These are phyloP conservation scores for Drosophila parthenogenetica DNA, from an alignment of 2,888 invertebrate species.

Conservation along the genomic window DNA sequence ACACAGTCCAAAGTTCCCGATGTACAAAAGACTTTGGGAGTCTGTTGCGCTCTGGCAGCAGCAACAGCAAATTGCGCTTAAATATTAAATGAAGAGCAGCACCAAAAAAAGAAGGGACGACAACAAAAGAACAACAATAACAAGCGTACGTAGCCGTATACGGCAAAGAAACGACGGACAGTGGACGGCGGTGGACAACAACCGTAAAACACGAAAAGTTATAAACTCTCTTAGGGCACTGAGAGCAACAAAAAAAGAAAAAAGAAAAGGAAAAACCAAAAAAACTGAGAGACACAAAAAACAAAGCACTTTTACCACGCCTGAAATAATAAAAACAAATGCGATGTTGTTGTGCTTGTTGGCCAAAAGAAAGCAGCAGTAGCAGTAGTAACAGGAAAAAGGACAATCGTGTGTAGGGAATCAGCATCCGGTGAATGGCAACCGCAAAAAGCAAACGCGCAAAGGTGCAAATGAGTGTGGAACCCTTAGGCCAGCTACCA, in stretches of 20 bases:
- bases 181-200: slow-evolving; percentile 61
- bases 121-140: slow-evolving; percentile 30
- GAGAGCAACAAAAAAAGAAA: slow-evolving; percentile 21
- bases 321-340: slow-evolving; percentile 80
- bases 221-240: slow-evolving; percentile 73
- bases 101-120: slow-evolving; percentile 25
- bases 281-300: slow-evolving; percentile 51
- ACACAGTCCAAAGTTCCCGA: not conserved
- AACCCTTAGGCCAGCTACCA: slow-evolving; percentile 14
- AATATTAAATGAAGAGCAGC: slow-evolving; percentile 81
- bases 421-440: slow-evolving; percentile 52
- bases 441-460: slow-evolving; percentile 69
- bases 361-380: not conserved
- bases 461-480: slow-evolving; percentile 80
- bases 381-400: slow-evolving; percentile 18
- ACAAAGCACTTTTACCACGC: slow-evolving; percentile 78
- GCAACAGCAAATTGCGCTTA: slow-evolving; percentile 79
- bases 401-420: slow-evolving; percentile 70
- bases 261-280: slow-evolving; percentile 47
- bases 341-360: slow-evolving; percentile 41
- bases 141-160: slow-evolving; percentile 6
- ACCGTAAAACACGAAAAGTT: slow-evolving; percentile 79
- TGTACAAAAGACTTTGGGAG: slow-evolving; percentile 24
- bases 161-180: slow-evolving; percentile 62
- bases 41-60: slow-evolving; percentile 54